Evolutionary conservation across 2,797 vertebrate genomes (phyloP), one percentile per base, ranked within the genome.

Genomic region (Bradypus variegatus): DNA sequence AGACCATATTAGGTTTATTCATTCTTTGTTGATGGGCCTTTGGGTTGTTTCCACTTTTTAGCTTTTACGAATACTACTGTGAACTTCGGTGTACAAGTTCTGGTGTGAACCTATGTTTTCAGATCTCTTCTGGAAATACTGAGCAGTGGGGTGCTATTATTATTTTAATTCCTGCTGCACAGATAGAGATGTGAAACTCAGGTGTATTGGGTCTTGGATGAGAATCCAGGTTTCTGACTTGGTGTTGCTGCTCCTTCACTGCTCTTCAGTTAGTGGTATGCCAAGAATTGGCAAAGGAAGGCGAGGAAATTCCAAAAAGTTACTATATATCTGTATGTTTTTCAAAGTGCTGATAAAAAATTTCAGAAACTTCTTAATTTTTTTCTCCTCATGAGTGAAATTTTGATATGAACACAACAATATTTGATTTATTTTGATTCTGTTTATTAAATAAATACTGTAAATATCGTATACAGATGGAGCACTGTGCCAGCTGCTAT

Each of bases 361-460:
- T 81, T 81, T 62, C 45, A 64, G 80, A 48, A 72, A n/a, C 84
- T 70, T 81, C 69, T 77, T 73, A 50, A 6, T 3, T 41, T 73
- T 89, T 94, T 91, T 85, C 38, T 53, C 48, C 75, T 86, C 2
- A 41, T 53, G 65, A 93, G 62, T 90, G 91, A 88, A 89, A 94
- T 88, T 58, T 60, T 80, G 76, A 83, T 90, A 72, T 90, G 80
- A 86, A n/a, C 25, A 29, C 27, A 83, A n/a, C 80, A 76, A 25
- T 82, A 67, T 70, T 94, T 81, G 53, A 76, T 92, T 93, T 88
- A 0, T 87, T 89, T 93, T 78, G 48, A 76, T 92, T 92, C 12
- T 88, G 0, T 85, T 89, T 93, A 25, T 82, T 79, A 70, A 60
- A 86, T 53, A 50, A 58, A n/a, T 91, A 29, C 5, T 53, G 33